Conservation (phyloP, 2,797 vertebrate genomes). For the Neoniphon sammara region DNA sequence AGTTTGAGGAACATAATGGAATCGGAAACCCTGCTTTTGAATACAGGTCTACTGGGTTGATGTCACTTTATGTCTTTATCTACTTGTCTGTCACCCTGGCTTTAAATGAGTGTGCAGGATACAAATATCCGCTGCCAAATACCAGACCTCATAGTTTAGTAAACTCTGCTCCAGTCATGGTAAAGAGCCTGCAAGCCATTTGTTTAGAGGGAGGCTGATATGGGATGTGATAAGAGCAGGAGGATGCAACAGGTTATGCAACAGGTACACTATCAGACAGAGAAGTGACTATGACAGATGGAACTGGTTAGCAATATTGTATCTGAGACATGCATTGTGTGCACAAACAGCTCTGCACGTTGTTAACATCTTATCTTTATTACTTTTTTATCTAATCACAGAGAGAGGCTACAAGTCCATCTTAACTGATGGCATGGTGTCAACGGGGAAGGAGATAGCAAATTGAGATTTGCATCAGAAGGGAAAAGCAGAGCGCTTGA, state of each 20-base stretch:
- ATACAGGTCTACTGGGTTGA: too few relatives aligned
- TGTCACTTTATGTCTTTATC: too few relatives aligned
- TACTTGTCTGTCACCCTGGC: too few relatives aligned
- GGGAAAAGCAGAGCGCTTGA: not conserved
- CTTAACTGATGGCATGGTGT: not conserved
- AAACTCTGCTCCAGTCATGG: not conserved
- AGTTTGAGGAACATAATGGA: too few relatives aligned
- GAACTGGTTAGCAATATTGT: not conserved
- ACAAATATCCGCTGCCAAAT: not conserved
- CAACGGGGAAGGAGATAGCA: not conserved
- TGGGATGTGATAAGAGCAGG: not conserved
- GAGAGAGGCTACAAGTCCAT: not conserved
- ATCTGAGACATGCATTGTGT: not conserved
- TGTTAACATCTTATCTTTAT: conserved; percentile 12
- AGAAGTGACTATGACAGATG: not conserved
- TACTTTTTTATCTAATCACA: conserved; percentile 13
- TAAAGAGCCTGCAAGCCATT: not conserved
- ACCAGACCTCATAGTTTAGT: not conserved
- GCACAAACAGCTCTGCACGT: not conserved
- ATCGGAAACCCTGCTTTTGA: too few relatives aligned
- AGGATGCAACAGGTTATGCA: not conserved
- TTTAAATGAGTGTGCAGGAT: too few relatives aligned
- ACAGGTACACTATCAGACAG: not conserved
- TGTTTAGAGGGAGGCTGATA: not conserved
- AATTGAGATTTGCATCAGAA: not conserved